A percentile compares a stretch with the other conserved stretches of the same genome.
These are phyloP conservation scores for Phasia obesa DNA, from an alignment of 2,888 invertebrate species.

Conservation along the genomic window DNA sequence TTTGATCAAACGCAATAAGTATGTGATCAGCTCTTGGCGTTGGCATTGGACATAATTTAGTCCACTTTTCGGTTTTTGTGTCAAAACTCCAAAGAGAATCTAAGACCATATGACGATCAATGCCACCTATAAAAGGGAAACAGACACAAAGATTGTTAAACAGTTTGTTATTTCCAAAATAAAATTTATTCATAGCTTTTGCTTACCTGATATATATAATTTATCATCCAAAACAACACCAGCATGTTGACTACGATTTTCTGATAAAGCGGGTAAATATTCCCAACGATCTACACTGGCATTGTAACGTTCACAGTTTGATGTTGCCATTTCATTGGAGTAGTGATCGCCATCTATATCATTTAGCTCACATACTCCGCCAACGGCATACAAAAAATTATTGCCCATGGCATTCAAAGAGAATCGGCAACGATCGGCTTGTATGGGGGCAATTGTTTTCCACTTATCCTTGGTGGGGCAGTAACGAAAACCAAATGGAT, in stretches of 20 bases:
- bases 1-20: conserved; percentile 84
- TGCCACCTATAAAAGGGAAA: conserved; percentile 76
- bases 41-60: conserved; percentile 84
- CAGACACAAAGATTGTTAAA: neutral
- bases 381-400: conserved; percentile 85
- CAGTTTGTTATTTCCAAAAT: neutral
- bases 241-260: conserved; percentile 85
- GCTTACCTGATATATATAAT: conserved; percentile 80
- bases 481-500: conserved; percentile 88
- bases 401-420: conserved; percentile 85
- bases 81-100: conserved; percentile 84
- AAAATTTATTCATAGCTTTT: too few species aligned
- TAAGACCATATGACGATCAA: conserved; percentile 82
- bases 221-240: conserved; percentile 82
- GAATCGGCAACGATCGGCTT: conserved; percentile 86
- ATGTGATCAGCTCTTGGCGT: conserved; percentile 87
- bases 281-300: conserved; percentile 85
- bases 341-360: conserved; percentile 82
- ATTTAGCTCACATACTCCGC: conserved; percentile 85
- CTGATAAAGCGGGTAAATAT: conserved; percentile 84
- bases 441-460: conserved; percentile 87
- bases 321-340: conserved; percentile 77
- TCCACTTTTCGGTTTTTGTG: conserved; percentile 84
- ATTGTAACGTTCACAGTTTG: conserved; percentile 85
- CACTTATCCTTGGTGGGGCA: conserved; percentile 86